These are phyloP conservation scores for Ericerus pela DNA, from an alignment of 1,140 invertebrate species.

Conservation along the genomic window DNA sequence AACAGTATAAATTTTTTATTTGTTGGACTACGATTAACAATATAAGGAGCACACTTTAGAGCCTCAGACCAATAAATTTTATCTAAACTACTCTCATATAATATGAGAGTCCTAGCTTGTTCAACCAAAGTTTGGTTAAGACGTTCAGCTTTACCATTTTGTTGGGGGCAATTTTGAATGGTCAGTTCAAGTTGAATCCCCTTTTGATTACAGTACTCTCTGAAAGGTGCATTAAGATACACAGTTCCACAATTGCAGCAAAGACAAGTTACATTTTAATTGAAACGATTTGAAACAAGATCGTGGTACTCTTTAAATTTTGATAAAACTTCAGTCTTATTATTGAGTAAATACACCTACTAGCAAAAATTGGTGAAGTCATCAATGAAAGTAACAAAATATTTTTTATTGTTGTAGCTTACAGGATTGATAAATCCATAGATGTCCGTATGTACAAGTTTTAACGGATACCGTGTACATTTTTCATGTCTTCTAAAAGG, in stretches of 20 bases:
- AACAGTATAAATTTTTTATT: conserved; percentile 26
- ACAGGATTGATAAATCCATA: conserved; percentile 2
- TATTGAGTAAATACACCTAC: conserved; percentile 21
- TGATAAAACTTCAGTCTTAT: conserved; percentile 26
- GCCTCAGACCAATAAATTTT: conserved; percentile 10
- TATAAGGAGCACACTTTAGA: conserved; percentile 27
- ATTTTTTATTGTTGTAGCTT: conserved; percentile 3
- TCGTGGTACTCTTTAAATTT: conserved; percentile 15
- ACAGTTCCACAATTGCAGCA: conserved; percentile 34
- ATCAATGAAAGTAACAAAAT: conserved; percentile 15
- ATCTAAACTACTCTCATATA: conserved; percentile 19
- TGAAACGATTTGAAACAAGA: not conserved
- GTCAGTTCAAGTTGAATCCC: conserved; percentile 29
- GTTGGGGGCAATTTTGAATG: conserved; percentile 32
- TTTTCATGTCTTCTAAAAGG: conserved; percentile 3
- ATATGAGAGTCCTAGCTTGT: conserved; percentile 25
- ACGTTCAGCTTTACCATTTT: conserved; percentile 34
- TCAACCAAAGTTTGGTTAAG: conserved; percentile 29
- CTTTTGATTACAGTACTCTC: conserved; percentile 20
- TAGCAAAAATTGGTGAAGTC: conserved; percentile 16
- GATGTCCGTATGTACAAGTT: conserved; percentile 16
- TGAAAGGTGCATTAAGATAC: conserved; percentile 19
- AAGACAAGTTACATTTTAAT: conserved; percentile 18
- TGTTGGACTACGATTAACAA: conserved; percentile 29
- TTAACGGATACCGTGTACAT: not conserved